These are phyloP conservation scores for Scaptomyza tumidula DNA, from an alignment of 2,888 invertebrate genomes.

Conservation along the genomic window DNA sequence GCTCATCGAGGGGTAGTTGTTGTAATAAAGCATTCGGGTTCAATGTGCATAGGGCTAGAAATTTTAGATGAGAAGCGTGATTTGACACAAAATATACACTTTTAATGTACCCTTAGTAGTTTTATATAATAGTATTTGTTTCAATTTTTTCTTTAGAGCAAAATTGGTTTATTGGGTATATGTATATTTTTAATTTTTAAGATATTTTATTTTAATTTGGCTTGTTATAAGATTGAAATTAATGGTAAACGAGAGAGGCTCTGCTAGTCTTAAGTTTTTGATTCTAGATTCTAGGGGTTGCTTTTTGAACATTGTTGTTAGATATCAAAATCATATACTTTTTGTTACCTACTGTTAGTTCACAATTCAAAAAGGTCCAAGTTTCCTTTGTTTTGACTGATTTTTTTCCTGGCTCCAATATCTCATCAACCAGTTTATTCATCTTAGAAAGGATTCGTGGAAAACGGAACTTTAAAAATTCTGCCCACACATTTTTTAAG, in stretches of 20 bases:
- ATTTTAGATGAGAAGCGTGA: slow-evolving; percentile 63
- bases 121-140: not conserved
- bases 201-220: not conserved
- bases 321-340: slow-evolving; percentile 5
- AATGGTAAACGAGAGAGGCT: too few species aligned
- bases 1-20: slow-evolving; percentile 34
- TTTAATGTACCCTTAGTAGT: not conserved
- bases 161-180: slow-evolving; percentile 20
- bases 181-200: not conserved
- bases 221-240: slow-evolving; percentile 13
- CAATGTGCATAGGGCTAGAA: slow-evolving; percentile 57
- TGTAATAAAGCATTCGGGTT: slow-evolving; percentile 61
- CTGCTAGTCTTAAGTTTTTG: not conserved
- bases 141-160: not conserved
- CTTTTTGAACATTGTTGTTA: not conserved
- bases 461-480: too few species aligned
- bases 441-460: too few species aligned
- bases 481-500: too few species aligned
- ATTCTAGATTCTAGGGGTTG: slow-evolving; percentile 8
- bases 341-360: slow-evolving; percentile 35
- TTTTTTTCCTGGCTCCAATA: too few species aligned
- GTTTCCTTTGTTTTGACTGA: too few species aligned
- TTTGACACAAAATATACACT: slow-evolving; percentile 41
- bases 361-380: slow-evolving; percentile 30
- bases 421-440: too few species aligned